Evolutionary conservation across 2,113 vertebrate species (phyloP), one percentile per base, ranked within the genome.

Genomic region (Bucco capensis): DNA sequence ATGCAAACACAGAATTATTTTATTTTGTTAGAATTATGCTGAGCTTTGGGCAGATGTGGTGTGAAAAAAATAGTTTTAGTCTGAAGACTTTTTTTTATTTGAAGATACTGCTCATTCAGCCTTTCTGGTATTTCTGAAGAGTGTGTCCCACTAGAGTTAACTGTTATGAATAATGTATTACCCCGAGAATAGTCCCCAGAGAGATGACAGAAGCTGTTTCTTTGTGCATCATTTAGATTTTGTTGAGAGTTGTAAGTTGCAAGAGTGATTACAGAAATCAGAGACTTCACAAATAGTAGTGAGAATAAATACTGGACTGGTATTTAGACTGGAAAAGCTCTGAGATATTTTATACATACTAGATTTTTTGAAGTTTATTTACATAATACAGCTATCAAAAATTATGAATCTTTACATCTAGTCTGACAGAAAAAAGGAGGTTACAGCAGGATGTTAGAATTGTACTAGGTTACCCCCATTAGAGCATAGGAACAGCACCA

Each of bases 311-410:
- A 83, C 17, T 37, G 46, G 28, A 11, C 2, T 76, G 58, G 58
- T 89, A 94, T 93, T 92, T 95, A 95, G 70, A 78, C 88, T 92
- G 25, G 61, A 76, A 81, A 82, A 75, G 33, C 28, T 78, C 40
- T 65, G 35, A 64, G 69, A 61, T 92, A 76, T 86, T 94, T 95
- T 92, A 90, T 54, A 75, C 50, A 84, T 65, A 27, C 42, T 56
- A 42, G 50, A 37, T 64, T 10, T 0, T 0, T 2, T 14, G 57
- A 86, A 50, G 14, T 44, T 2, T 93, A 49, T 88, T 95, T 93
- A 76, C 61, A 38, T 88, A 83, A 76, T 76, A 40, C 25, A 82
- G 8, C 47, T 81, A 61, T 61, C 12, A 89, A 57, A 91, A 92
- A 25, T 38, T 51, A 86, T 17, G 21, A 30, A 28, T 90, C 70